These are phyloP conservation scores for Probaryconus sp. DNA, from an alignment of 1,140 invertebrate species.

Conservation along the genomic window DNA sequence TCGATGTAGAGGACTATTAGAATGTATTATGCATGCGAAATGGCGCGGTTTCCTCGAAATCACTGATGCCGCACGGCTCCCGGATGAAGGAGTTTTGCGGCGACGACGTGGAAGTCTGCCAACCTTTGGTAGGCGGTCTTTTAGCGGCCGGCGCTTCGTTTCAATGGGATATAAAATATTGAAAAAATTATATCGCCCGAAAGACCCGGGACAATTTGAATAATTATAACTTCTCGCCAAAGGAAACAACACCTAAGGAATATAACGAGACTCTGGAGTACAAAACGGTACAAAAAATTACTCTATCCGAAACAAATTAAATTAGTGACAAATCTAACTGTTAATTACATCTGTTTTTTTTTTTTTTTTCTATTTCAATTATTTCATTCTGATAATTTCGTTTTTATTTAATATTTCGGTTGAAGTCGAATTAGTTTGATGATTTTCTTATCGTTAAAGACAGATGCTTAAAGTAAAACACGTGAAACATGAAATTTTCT, in stretches of 20 bases:
- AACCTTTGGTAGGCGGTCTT: conserved; percentile 72
- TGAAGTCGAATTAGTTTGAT: too few relatives aligned
- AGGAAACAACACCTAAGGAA: not conserved
- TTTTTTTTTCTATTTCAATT: too few relatives aligned
- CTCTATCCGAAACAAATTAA: too few relatives aligned
- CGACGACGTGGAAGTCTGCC: conserved; percentile 76
- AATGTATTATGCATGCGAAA: conserved; percentile 70
- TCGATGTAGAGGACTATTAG: conserved; percentile 66
- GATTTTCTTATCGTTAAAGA: too few relatives aligned
- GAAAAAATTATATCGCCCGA: conserved; percentile 73
- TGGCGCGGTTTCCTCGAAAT: conserved; percentile 71
- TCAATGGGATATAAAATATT: conserved; percentile 70
- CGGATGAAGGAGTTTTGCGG: conserved; percentile 77
- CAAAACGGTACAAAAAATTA: too few relatives aligned
- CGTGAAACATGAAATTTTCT: too few relatives aligned
- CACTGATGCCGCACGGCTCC: conserved; percentile 71
- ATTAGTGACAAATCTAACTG: too few relatives aligned
- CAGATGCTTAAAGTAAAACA: too few relatives aligned
- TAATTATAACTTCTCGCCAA: conserved; percentile 62
- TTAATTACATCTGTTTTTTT: too few relatives aligned
- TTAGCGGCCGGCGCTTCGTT: conserved; percentile 69
- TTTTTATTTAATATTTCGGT: too few relatives aligned
- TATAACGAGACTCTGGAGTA: not conserved
- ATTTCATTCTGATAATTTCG: too few relatives aligned
- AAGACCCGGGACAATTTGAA: conserved; percentile 67